These are phyloP conservation scores for Rhinichthys klamathensis DNA, from an alignment of 2,113 vertebrate genomes.

Conservation along the genomic window DNA sequence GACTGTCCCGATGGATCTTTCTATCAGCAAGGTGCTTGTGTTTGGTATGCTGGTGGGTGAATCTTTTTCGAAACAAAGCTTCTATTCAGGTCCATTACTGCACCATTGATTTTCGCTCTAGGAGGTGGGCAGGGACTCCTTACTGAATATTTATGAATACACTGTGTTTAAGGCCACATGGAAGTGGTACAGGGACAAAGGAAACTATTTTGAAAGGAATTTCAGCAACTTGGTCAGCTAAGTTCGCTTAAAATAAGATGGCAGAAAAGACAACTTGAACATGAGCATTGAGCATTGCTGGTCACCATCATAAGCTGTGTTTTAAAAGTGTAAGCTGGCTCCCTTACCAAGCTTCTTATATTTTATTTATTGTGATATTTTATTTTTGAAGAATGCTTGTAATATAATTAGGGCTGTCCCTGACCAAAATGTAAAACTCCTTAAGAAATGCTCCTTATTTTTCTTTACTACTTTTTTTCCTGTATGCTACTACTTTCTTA, in stretches of 20 bases:
- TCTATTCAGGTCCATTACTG: conserved; percentile 56
- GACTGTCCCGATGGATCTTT: conserved; percentile 23
- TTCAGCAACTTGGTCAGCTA: conserved; percentile 19
- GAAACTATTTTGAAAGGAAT: conserved; percentile 39
- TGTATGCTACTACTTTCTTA: too few species aligned
- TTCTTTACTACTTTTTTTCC: too few species aligned
- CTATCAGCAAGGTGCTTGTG: conserved; percentile 27
- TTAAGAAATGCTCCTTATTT: too few species aligned
- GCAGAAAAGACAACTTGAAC: not conserved
- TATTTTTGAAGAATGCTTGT: too few species aligned
- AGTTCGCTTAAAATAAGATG: conserved; percentile 20
- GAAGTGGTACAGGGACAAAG: conserved; percentile 43
- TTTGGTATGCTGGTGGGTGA: conserved; percentile 44
- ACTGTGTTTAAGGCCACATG: conserved; percentile 19
- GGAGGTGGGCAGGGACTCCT: conserved; percentile 47
- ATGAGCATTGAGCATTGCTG: too few species aligned
- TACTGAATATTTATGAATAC: conserved; percentile 58
- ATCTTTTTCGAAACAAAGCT: conserved; percentile 52
- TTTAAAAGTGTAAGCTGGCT: not conserved
- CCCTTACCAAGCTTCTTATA: not conserved
- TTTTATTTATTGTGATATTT: too few species aligned
- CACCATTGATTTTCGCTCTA: conserved; percentile 59
- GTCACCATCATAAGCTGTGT: not conserved
- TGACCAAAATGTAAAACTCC: too few species aligned
- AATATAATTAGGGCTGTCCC: too few species aligned